Base-by-base conservation (phyloP, 2,888 invertebrate genomes). In the Ichneumoninae sp. region DNA sequence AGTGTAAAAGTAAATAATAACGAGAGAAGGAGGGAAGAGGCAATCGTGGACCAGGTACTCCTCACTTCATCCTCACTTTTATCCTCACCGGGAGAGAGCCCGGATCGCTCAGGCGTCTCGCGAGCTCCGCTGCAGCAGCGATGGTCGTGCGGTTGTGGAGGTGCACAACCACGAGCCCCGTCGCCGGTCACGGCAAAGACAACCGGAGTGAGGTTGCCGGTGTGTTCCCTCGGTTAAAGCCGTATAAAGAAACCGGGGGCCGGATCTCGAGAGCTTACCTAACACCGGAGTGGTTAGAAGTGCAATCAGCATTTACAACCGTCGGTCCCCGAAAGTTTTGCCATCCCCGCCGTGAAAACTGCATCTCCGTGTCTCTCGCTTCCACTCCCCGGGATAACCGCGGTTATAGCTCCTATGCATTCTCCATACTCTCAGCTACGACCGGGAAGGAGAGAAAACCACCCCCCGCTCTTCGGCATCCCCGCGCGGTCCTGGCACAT, bases 301-400 rank as follows among this genome's bases (percentile, higher is more conserved):
- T 89, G 90, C 90, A 91, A 90, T 91, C 90, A 90, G 89, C 91
- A 89, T 91, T 91, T 91, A 91, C 91, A 90, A 91, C 90, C 90
- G 50, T 40, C 88, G 86, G 44, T 36, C 19, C 54, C 88, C 88
- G 87, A 83, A 91, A 91, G 89, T 91, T 92, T 91, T 88, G 89
- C 88, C 81, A 88, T 79, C 82, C 86, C 88, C 84, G 84, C 68
- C 72, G 74, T 22, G 62, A 65, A 78, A 50, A 54, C 62, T 71
- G 62, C 44, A 22, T 40, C 54, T 69, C 52, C 22, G 30, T 30
- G 44, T 54, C 30, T 54, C 40, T 54, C 47, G n/a, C 60, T 70
- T 36, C 13, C 65, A 71, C 54, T 54, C 19, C 16, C 62, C 62
- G 16, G 62, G n/a, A 62, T 10, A 33, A 26, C 62, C 62, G 16